These are phyloP conservation scores for Harpagoxenus sublaevis DNA, from an alignment of 2,888 invertebrate species.

Conservation along the genomic window DNA sequence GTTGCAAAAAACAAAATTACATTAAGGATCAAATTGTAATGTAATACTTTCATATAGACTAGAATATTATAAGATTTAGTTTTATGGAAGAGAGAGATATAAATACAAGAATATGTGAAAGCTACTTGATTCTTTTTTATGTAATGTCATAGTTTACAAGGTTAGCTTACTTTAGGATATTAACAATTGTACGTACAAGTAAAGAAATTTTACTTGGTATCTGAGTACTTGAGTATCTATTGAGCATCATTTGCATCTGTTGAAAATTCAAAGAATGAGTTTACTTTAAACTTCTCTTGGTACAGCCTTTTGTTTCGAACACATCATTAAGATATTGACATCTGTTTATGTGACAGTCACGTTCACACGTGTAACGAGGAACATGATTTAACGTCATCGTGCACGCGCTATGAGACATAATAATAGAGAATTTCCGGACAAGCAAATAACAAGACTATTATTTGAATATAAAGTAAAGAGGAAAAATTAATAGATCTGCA, in stretches of 20 bases:
- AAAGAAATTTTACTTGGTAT: background rate
- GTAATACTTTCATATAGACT: background rate
- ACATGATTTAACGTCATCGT: slow-evolving; percentile 21
- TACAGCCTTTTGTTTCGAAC: background rate
- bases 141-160: background rate
- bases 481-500: background rate
- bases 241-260: too few species aligned
- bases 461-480: background rate
- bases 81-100: background rate
- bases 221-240: background rate
- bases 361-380: slow-evolving; percentile 54
- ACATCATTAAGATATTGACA: background rate
- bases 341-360: slow-evolving; percentile 62
- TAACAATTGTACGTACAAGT: background rate
- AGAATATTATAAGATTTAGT: background rate
- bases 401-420: slow-evolving; percentile 22
- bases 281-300: background rate
- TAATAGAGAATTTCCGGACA: slow-evolving; percentile 54
- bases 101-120: background rate
- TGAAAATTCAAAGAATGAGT: background rate
- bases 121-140: background rate
- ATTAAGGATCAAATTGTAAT: background rate
- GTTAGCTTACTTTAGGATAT: background rate
- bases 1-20: background rate
- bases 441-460: slow-evolving; percentile 2